Evolutionary conservation across 2,113 vertebrate species (phyloP), one percentile per base, ranked within the genome.

Genomic region (Ceyx melanurus): DNA sequence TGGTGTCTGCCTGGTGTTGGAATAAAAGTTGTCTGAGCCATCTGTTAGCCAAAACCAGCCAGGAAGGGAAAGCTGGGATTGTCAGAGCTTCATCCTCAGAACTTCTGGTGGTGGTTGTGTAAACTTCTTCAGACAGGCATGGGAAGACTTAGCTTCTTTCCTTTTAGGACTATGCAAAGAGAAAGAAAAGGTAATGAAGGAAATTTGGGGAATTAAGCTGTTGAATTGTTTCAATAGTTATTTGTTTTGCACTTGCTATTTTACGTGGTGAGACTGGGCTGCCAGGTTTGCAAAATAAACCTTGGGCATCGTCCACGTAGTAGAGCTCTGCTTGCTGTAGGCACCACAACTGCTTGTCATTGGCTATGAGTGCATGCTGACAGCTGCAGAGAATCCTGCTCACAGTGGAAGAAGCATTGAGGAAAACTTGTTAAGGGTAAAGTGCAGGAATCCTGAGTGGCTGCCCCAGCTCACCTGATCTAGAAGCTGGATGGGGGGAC

Each of bases 131-230:
- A 98, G 37, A 98, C 97, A 12, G 98, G 98, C 97, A 98, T 94
- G 33, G 98, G 98, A 48, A 98, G 98, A 45, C 98, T 98, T 84
- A 98, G 67, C 90, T 98, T 98, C 96, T 98, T 98, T 81, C 98
- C 98, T 92, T 98, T 98, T 56, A 98, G 96, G 65, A 98, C 98
- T 98, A 67, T 15, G 35, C 18, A 71, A 77, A 62, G 42, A 81
- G 71, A 83, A 83, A 58, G 62, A 83, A 65, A 96, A 90, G 11
- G 56, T 22, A 57, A 46, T 79, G 54, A 80, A 60, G 26, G 31
- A 51, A 73, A 21, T 17, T 12, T 1, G 11, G 33, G 14, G 10
- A 82, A n/a, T 89, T 29, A 6, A 61, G 56, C 33, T 33, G 7
- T 28, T 31, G 1, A 5, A 21, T 37, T 45, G 23, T 65, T 82